Base-by-base conservation (phyloP, 2,113 vertebrate genomes). In the Catharus fuscescens region DNA sequence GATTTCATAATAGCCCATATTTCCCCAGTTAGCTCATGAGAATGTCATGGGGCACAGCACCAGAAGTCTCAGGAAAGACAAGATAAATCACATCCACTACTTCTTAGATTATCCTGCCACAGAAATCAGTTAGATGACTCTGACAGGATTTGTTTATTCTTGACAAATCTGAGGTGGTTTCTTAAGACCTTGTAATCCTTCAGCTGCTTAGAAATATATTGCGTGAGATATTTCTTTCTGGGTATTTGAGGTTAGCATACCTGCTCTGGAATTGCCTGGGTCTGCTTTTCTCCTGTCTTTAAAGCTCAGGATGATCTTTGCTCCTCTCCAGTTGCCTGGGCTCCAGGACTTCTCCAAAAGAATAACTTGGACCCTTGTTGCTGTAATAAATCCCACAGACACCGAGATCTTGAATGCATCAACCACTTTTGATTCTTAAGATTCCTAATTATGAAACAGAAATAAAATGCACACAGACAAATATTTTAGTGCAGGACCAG, bases 81-180 rank as follows among this genome's bases (percentile, higher is more conserved):
- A 86, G 90, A 92, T 90, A 90, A 93, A 96, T 95, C 88, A 85
- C 79, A 69, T 69, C 81, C 20, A 53, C 85, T 61, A 18, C 48
- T 93, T 90, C 52, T 79, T 91, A 91, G 84, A 82, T 96, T 96
- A 85, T 85, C 44, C 57, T 80, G 66, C 71, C 92, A 91, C 53
- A 69, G 81, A 92, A 96, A 93, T 80, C 60, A 72, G 88, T 93
- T 67, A 79, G 78, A 59, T 0, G 6, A 34, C 8, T 53, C 76
- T 80, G 93, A 87, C 44, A 23, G 80, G 80, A 76, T 88, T 95
- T 96, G 78, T 93, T 96, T 96, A 80, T 95, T 93, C 81, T 82
- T 94, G 85, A 90, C 78, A 94, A 92, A 92, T 88, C 81, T 72
- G 77, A 42, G 70, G 57, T 93, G 57, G 45, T 85, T 96, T 93